Base-by-base conservation (phyloP, 2,888 invertebrate species). In the Scaeva pyrastri region DNA sequence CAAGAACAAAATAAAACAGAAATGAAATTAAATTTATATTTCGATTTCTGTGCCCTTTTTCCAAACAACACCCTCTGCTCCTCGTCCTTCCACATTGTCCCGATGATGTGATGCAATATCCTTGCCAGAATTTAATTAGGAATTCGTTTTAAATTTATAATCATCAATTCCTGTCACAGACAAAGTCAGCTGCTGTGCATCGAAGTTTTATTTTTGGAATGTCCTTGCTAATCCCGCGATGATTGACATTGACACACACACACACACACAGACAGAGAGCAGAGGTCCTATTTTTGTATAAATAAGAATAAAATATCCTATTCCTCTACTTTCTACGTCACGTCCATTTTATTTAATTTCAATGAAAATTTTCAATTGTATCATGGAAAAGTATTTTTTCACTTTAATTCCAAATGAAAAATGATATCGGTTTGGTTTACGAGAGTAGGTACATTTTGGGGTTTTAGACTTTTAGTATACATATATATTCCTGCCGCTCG, bases 111-210 rank as follows among this genome's bases (percentile, higher is more conserved):
- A 41, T 14, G n/a, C n/a, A n/a, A 31, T 31, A 31, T 31, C 31
- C 31, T 31, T 2, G n/a, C 31, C 21, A 8, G 5, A 41, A 41
- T 60, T 60, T 60, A 60, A 60, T 60, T 60, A 60, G 21, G 16
- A 41, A 60, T 60, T 60, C 60, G 14, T 41, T 60, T 60, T 10
- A 19, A 41, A 60, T 60, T 21, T 60, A 21, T 31, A 31, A 31
- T 14, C 60, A 60, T 39, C 60, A 41, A 60, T 60, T 60, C 41
- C 21, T 60, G 60, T 60, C 21, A 41, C 39, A 41, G 60, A 60
- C 60, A 41, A 41, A 60, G 21, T 39, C 14, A 39, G 12, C 4
- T 41, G 41, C n/a, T 41, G 21, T 21, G 14, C 60, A 60, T 41
- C 8, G 21, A 21, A 12, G 21, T 60, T 39, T n/a, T 60, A 41